These are phyloP conservation scores for Pyxicephalus adspersus DNA, from an alignment of 2,113 vertebrate species.

Conservation along the genomic window DNA sequence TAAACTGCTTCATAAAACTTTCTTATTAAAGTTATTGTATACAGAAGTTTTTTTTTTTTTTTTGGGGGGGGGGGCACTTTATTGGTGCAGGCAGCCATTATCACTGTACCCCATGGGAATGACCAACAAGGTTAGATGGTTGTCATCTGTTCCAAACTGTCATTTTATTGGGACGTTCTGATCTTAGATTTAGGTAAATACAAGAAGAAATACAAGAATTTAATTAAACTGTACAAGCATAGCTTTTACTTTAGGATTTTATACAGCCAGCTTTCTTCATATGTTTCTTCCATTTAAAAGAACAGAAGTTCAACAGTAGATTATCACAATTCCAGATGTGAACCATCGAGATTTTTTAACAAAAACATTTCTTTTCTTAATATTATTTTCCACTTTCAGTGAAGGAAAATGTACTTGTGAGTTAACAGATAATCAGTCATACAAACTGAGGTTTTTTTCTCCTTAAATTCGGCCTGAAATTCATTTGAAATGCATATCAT, in stretches of 20 bases:
- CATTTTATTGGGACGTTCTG: too few relatives aligned
- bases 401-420: background rate
- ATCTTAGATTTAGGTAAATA: too few relatives aligned
- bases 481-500: background rate
- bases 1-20: too few relatives aligned
- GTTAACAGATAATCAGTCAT: constrained; percentile 23
- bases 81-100: too few relatives aligned
- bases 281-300: background rate
- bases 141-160: too few relatives aligned
- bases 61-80: too few relatives aligned
- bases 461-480: constrained; percentile 1
- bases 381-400: constrained; percentile 9
- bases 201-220: background rate
- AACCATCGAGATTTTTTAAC: constrained; percentile 4
- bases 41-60: too few relatives aligned
- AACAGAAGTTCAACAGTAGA: constrained; percentile 13
- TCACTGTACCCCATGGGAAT: too few relatives aligned
- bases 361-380: background rate
- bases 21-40: too few relatives aligned
- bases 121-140: too few relatives aligned
- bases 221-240: background rate
- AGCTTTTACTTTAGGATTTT: background rate
- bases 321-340: constrained; percentile 37
- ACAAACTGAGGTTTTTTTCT: background rate
- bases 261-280: background rate